These are phyloP conservation scores for Netelia inedita DNA, from an alignment of 2,888 invertebrate species.

Conservation along the genomic window DNA sequence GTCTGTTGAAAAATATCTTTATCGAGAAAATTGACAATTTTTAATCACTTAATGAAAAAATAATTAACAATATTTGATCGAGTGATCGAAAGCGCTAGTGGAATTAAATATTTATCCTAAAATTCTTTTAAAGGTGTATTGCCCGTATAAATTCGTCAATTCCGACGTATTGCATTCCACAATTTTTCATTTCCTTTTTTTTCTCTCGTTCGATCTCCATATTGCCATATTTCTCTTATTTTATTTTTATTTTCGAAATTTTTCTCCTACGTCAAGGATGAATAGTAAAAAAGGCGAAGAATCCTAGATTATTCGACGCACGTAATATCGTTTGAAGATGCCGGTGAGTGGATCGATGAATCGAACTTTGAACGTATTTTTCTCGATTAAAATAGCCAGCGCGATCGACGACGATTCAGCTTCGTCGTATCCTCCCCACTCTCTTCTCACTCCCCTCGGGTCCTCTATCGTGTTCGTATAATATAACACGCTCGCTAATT, in stretches of 20 bases:
- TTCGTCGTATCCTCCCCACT: constrained; percentile 28
- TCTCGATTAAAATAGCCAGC: constrained; percentile 60
- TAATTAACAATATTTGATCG: neutral
- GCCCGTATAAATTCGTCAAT: neutral
- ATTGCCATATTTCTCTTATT: neutral
- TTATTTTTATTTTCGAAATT: constrained; percentile 17
- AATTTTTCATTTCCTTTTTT: constrained; percentile 13
- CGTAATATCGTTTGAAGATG: constrained; percentile 45
- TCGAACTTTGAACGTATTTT: constrained; percentile 43
- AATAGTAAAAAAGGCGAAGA: constrained; percentile 25
- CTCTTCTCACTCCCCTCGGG: constrained; percentile 20
- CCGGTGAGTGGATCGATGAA: constrained; percentile 30
- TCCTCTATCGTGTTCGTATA: constrained; percentile 69
- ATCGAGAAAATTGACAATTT: too few relatives aligned
- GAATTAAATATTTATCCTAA: neutral
- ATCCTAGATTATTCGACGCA: constrained; percentile 35
- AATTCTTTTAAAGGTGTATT: neutral
- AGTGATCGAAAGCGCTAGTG: neutral
- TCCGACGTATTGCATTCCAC: constrained; percentile 6
- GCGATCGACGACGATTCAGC: constrained; percentile 35
- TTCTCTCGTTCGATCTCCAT: neutral
- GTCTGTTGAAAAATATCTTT: too few relatives aligned
- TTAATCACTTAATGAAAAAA: neutral
- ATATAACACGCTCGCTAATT: constrained; percentile 73
- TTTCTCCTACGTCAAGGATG: neutral